Percentiles rank a stretch among this genome's conserved stretches.
phyloP scores from a whole-genome alignment of 2,888 invertebrate species.

The Physocephala rufipes region DNA sequence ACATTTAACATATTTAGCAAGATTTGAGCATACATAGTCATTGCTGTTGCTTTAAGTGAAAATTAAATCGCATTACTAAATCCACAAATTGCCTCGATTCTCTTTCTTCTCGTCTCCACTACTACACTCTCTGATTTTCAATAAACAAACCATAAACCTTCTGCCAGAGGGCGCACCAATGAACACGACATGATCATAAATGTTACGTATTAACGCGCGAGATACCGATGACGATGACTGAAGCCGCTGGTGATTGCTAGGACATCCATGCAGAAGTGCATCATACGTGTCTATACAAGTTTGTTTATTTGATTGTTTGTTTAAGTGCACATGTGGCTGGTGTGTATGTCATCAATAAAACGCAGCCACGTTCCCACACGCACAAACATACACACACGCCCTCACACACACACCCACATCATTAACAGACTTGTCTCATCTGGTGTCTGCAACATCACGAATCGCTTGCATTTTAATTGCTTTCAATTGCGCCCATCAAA shows the following conservation, averaged over 20 bases:
- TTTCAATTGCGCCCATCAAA: slow-evolving; percentile 47
- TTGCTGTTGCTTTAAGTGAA: no score
- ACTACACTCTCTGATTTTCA: background rate
- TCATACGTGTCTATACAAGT: background rate
- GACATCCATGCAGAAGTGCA: background rate
- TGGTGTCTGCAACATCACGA: slow-evolving; percentile 42
- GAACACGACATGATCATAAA: slow-evolving; percentile 28
- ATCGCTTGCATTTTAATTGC: slow-evolving; percentile 45
- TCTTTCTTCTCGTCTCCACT: background rate
- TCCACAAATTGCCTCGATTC: no score
- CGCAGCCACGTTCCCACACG: background rate
- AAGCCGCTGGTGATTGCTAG: background rate
- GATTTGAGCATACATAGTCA: no score
- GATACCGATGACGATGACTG: background rate
- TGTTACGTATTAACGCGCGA: slow-evolving; percentile 4
- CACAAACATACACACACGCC: background rate
- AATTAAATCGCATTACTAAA: no score
- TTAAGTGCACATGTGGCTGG: background rate
- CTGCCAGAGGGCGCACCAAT: slow-evolving; percentile 11
- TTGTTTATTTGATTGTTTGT: background rate
- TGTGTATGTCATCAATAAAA: background rate
- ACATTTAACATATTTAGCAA: no score
- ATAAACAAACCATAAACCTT: slow-evolving; percentile 11
- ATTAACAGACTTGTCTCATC: slow-evolving; percentile 37
- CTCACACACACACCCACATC: background rate